A percentile compares a stretch with the other conserved stretches of the same genome.
These are phyloP conservation scores for Drosophila parvula DNA, from an alignment of 1,140 invertebrate species.

Conservation along the genomic window DNA sequence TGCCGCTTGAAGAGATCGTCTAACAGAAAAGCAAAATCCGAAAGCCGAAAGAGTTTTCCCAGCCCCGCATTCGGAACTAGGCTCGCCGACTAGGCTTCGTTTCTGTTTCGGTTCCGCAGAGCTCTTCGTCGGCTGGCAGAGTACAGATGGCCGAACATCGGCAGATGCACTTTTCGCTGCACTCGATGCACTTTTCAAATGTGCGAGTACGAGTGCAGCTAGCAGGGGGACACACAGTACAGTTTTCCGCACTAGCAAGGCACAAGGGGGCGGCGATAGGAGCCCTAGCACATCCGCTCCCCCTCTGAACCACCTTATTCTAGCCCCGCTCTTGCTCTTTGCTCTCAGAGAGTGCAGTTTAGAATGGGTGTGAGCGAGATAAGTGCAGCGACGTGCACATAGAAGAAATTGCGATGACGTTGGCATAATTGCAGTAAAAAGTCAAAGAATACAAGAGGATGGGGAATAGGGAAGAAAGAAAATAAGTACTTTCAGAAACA, in stretches of 20 bases:
- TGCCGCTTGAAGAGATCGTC: slow-evolving; percentile 49
- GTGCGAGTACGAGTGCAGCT: slow-evolving; percentile 34
- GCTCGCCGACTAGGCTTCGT: slow-evolving; percentile 60
- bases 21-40: slow-evolving; percentile 62
- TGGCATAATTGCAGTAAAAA: slow-evolving; percentile 59
- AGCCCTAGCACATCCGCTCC: slow-evolving; percentile 38
- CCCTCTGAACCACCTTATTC: neutral
- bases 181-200: slow-evolving; percentile 80
- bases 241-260: slow-evolving; percentile 63
- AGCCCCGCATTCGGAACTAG: slow-evolving; percentile 62
- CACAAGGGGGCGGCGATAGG: slow-evolving; percentile 53
- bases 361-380: slow-evolving; percentile 29
- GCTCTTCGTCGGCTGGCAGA: slow-evolving; percentile 34
- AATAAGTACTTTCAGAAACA: neutral
- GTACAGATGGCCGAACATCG: slow-evolving; percentile 36
- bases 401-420: slow-evolving; percentile 73
- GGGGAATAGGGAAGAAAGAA: neutral
- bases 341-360: slow-evolving; percentile 34
- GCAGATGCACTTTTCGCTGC: slow-evolving; percentile 34
- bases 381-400: slow-evolving; percentile 71
- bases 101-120: slow-evolving; percentile 12
- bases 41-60: slow-evolving; percentile 74
- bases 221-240: slow-evolving; percentile 31
- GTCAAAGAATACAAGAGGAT: slow-evolving; percentile 4
- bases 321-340: slow-evolving; percentile 36